These are phyloP conservation scores for Arrhamphus sclerolepis DNA, from an alignment of 2,797 vertebrate genomes.

Conservation along the genomic window DNA sequence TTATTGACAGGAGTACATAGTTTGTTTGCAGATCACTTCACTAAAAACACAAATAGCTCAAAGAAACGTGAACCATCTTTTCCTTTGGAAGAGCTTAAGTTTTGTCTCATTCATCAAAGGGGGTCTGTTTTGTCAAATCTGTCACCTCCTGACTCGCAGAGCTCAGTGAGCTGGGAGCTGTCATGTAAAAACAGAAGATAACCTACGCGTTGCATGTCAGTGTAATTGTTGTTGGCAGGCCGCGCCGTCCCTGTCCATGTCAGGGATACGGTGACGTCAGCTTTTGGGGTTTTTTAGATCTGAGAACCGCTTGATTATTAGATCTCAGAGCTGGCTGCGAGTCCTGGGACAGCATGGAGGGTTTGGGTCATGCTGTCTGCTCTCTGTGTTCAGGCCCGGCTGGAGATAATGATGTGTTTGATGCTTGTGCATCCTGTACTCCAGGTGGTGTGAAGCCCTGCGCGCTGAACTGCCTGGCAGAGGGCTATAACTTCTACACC, in stretches of 20 bases:
- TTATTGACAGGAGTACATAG: slow-evolving; percentile 35
- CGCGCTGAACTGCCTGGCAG: slow-evolving; percentile 96
- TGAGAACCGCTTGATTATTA: slow-evolving; percentile 38
- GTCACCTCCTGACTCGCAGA: slow-evolving; percentile 35
- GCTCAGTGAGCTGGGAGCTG: slow-evolving; percentile 17
- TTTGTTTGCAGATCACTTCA: slow-evolving; percentile 38
- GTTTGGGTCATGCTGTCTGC: slow-evolving; percentile 15
- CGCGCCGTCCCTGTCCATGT: slow-evolving; percentile 43
- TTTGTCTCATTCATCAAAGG: slow-evolving; percentile 38
- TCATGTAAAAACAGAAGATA: slow-evolving; percentile 55
- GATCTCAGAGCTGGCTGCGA: slow-evolving; percentile 27
- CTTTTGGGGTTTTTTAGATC: slow-evolving; percentile 32
- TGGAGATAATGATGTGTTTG: slow-evolving; percentile 23
- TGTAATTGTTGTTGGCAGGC: slow-evolving; percentile 61
- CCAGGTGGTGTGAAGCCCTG: slow-evolving; percentile 98
- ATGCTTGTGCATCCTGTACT: slow-evolving; percentile 49
- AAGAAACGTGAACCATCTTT: slow-evolving; percentile 44
- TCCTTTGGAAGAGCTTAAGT: slow-evolving; percentile 41
- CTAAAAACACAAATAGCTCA: slow-evolving; percentile 32
- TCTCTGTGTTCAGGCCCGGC: slow-evolving; percentile 24
- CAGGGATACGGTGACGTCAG: slow-evolving; percentile 58
- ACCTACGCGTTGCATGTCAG: slow-evolving; percentile 52
- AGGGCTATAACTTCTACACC: slow-evolving; percentile 99
- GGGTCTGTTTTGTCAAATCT: slow-evolving; percentile 49
- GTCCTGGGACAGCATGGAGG: slow-evolving; percentile 3